phyloP scores from a whole-genome alignment of 2,113 vertebrate species.

The Nannobrachium achirus region DNA sequence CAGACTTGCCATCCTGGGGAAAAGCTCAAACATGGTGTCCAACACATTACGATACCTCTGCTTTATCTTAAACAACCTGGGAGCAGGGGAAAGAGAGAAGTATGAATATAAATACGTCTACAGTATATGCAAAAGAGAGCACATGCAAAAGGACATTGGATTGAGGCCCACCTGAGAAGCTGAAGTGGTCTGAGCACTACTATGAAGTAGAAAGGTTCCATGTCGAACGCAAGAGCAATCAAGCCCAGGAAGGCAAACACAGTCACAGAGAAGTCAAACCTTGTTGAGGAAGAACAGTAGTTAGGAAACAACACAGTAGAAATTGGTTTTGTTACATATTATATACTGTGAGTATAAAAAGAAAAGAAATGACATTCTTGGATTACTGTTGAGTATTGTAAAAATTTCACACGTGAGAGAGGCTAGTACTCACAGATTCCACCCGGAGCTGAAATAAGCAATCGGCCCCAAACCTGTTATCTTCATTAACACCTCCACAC shows the following conservation, averaged over 20 bases:
- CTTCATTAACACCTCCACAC: slow-evolving; percentile 93
- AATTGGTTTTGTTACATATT: neutral
- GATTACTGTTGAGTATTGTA: neutral
- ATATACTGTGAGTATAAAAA: neutral
- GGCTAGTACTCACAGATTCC: slow-evolving; percentile 91
- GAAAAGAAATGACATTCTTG: neutral
- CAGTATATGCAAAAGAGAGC: neutral
- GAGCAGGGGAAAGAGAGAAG: neutral
- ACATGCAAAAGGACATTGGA: neutral
- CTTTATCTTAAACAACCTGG: slow-evolving; percentile 95
- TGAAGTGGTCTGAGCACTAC: slow-evolving; percentile 93
- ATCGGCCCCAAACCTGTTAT: slow-evolving; percentile 91
- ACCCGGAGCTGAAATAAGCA: slow-evolving; percentile 94
- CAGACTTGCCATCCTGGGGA: slow-evolving; percentile 97
- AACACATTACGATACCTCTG: slow-evolving; percentile 94
- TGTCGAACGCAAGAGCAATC: slow-evolving; percentile 89
- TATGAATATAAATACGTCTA: neutral
- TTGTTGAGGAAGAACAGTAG: slow-evolving; percentile 47
- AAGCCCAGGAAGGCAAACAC: slow-evolving; percentile 93
- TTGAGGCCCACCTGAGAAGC: slow-evolving; percentile 85
- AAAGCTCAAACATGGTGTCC: slow-evolving; percentile 98
- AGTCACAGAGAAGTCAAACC: slow-evolving; percentile 96
- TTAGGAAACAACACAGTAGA: neutral
- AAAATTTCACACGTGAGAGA: neutral
- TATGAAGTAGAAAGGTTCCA: slow-evolving; percentile 97